phyloP scores from a whole-genome alignment of 2,113 vertebrate genomes.

The Chroicocephalus ridibundus region DNA sequence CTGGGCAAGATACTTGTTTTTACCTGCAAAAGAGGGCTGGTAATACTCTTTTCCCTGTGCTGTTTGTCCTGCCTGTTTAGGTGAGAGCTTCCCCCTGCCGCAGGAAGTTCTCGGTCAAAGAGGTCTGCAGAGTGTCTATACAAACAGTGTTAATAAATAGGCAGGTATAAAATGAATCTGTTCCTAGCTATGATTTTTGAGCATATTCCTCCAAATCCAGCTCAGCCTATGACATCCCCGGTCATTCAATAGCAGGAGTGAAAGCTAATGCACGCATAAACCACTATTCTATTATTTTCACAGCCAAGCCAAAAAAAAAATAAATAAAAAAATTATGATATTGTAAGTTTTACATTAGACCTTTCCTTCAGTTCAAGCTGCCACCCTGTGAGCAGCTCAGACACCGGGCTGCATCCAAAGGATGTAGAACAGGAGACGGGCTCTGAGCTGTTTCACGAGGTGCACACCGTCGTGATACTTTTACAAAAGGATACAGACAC shows the following conservation, averaged over 20 bases:
- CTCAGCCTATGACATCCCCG: neutral
- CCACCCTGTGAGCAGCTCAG: neutral
- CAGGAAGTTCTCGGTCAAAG: neutral
- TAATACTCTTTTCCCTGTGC: neutral
- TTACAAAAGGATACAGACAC: neutral
- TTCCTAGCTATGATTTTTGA: neutral
- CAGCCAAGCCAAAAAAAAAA: neutral
- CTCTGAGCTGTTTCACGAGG: neutral
- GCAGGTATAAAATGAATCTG: neutral
- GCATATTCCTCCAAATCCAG: neutral
- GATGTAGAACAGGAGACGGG: neutral
- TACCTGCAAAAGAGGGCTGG: neutral
- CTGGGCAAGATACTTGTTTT: neutral
- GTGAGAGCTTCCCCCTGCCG: neutral
- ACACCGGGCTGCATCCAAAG: neutral
- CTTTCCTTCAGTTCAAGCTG: neutral
- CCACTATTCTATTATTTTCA: neutral
- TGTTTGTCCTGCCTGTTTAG: neutral
- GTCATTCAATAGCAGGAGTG: neutral
- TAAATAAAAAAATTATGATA: neutral
- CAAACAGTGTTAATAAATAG: neutral
- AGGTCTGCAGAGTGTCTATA: neutral
- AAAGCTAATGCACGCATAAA: neutral
- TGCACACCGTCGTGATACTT: rapidly evolving
- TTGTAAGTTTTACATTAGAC: neutral